These are phyloP conservation scores for Lithophane socia DNA, from an alignment of 2,888 invertebrate species.

Conservation along the genomic window DNA sequence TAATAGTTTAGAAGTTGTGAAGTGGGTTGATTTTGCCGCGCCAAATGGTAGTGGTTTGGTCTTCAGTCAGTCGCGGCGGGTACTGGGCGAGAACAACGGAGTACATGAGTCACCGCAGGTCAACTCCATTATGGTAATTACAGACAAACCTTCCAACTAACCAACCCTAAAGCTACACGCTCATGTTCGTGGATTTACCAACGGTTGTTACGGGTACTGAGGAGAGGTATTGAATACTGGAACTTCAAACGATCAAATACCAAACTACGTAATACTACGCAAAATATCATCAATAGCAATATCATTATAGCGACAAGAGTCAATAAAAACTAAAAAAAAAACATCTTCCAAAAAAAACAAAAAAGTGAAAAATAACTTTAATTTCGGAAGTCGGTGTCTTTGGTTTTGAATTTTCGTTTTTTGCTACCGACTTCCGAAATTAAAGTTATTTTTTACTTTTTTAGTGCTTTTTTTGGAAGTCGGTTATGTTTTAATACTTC, in stretches of 20 bases:
- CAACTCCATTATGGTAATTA: conserved; percentile 30
- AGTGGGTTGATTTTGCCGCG: conserved; percentile 12
- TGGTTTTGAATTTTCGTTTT: not conserved
- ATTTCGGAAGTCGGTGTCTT: no score
- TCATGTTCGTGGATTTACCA: conserved; percentile 10
- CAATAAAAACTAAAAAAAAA: not conserved
- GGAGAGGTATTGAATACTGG: not conserved
- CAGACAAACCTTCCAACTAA: conserved; percentile 29
- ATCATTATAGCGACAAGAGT: not conserved
- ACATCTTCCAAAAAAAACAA: no score
- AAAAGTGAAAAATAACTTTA: no score
- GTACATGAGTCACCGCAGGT: conserved; percentile 42
- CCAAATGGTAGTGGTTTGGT: conserved; percentile 1
- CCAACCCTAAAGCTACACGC: conserved; percentile 49
- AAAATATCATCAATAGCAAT: not conserved
- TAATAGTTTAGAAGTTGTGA: conserved; percentile 1
- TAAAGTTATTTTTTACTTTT: no score
- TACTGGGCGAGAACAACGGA: not conserved
- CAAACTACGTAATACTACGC: not conserved
- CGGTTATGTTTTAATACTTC: not conserved
- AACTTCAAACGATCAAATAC: not conserved
- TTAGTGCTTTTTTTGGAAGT: no score
- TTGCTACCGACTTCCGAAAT: not conserved
- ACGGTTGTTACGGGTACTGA: not conserved
- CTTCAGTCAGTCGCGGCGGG: conserved; percentile 6